These are phyloP conservation scores for Crioceris asparagi DNA, from an alignment of 2,888 invertebrate genomes.

Conservation along the genomic window DNA sequence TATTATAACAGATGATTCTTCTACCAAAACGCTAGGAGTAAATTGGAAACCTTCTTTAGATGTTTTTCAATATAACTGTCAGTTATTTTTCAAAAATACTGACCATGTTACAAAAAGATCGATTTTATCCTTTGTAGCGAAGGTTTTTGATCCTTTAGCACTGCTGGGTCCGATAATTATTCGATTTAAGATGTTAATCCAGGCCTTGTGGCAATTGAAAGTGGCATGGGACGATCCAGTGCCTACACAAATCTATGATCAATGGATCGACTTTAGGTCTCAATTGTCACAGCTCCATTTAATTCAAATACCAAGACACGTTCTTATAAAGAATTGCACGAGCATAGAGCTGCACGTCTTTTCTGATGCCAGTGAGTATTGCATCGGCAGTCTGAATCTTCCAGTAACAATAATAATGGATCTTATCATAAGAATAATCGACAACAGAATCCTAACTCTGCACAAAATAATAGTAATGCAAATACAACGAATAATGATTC, in stretches of 20 bases:
- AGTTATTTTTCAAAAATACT: too few relatives aligned
- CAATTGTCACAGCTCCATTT: slow-evolving; percentile 1
- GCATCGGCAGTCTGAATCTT: too few relatives aligned
- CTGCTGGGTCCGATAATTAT: slow-evolving; percentile 3
- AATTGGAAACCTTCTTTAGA: not conserved
- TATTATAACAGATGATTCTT: not conserved
- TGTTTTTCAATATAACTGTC: too few relatives aligned
- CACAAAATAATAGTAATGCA: too few relatives aligned
- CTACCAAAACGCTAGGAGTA: not conserved
- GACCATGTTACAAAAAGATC: slow-evolving; percentile 9
- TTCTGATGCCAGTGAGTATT: slow-evolving; percentile 16
- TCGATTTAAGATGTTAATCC: slow-evolving; percentile 5
- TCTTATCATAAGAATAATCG: too few relatives aligned
- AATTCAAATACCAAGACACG: slow-evolving; percentile 9
- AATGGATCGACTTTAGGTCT: slow-evolving; percentile 2
- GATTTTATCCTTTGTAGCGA: slow-evolving; percentile 6
- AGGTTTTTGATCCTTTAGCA: slow-evolving; percentile 8
- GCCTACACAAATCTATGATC: not conserved
- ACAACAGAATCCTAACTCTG: too few relatives aligned
- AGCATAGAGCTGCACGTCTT: slow-evolving; percentile 18
- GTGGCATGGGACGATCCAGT: slow-evolving; percentile 7
- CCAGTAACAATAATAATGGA: too few relatives aligned
- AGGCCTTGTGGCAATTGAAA: slow-evolving; percentile 6
- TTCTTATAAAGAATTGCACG: too few relatives aligned
- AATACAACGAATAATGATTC: too few relatives aligned